These are phyloP conservation scores for Deroplatys truncata DNA, from an alignment of 2,888 invertebrate genomes.

Conservation along the genomic window DNA sequence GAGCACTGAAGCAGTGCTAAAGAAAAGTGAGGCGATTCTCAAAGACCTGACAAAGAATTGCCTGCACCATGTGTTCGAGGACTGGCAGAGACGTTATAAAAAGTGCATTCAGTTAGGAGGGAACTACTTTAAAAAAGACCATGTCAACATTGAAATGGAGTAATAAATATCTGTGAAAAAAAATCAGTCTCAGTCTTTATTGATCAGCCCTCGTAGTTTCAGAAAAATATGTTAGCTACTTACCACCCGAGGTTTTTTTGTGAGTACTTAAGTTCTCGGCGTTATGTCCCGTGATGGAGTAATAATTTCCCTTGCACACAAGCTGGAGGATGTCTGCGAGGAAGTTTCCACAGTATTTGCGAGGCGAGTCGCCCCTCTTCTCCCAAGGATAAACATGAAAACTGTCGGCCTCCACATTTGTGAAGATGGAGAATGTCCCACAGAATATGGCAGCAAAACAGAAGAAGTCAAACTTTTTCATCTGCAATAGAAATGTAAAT, in stretches of 20 bases:
- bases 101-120: too few relatives aligned
- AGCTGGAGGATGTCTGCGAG: background rate
- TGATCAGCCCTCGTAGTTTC: too few relatives aligned
- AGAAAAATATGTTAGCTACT: background rate
- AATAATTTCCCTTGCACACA: background rate
- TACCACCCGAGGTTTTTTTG: background rate
- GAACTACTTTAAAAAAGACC: too few relatives aligned
- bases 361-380: background rate
- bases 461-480: background rate
- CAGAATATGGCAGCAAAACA: background rate
- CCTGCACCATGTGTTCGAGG: too few relatives aligned
- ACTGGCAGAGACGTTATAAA: too few relatives aligned
- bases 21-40: too few relatives aligned
- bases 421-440: background rate
- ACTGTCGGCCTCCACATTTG: background rate
- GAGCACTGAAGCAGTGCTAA: too few relatives aligned
- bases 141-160: too few relatives aligned
- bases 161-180: too few relatives aligned
- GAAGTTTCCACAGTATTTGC: background rate
- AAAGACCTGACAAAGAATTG: too few relatives aligned
- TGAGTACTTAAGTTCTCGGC: background rate
- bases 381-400: background rate
- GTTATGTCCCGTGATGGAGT: background rate
- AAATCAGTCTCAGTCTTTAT: too few relatives aligned
- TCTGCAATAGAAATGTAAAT: background rate